Percentiles rank a stretch among this genome's conserved stretches.
Evolutionary conservation across 2,113 vertebrate genomes (phyloP).

Genomic region (Cynopterus brachyotis): DNA sequence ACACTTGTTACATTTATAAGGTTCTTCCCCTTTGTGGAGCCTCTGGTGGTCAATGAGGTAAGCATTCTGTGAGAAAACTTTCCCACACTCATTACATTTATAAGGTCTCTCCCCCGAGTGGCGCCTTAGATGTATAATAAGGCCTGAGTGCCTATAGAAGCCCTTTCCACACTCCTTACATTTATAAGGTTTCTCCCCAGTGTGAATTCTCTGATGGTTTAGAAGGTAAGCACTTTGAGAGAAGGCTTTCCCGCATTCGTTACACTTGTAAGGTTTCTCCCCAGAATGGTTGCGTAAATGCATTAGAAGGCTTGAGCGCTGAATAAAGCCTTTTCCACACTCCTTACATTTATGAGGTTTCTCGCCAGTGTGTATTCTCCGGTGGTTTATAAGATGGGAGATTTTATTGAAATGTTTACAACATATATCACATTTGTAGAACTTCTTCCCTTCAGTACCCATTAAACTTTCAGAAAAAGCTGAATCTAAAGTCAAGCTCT

Average conservation of each 20-base stretch:
- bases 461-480: conserved; percentile 49
- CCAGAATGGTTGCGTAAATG: conserved; percentile 70
- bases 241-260: conserved; percentile 77
- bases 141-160: conserved; percentile 75
- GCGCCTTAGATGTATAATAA: conserved; percentile 75
- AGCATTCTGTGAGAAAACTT: conserved; percentile 86
- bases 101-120: conserved; percentile 81
- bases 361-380: conserved; percentile 70
- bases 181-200: conserved; percentile 78
- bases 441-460: conserved; percentile 61
- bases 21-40: conserved; percentile 80
- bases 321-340: conserved; percentile 71
- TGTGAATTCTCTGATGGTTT: conserved; percentile 77
- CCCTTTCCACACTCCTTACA: conserved; percentile 77
- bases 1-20: conserved; percentile 71
- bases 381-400: conserved; percentile 70
- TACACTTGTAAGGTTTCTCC: conserved; percentile 75
- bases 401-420: conserved; percentile 71
- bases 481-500: conserved; percentile 9
- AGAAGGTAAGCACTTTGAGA: conserved; percentile 77
- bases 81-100: conserved; percentile 82
- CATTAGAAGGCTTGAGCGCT: conserved; percentile 68
- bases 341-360: conserved; percentile 72
- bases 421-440: conserved; percentile 69
- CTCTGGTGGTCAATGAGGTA: conserved; percentile 86